Evolutionary conservation across 1,140 invertebrate genomes (phyloP), one percentile per base, ranked within the genome.

Genomic region (Euwallacea similis): DNA sequence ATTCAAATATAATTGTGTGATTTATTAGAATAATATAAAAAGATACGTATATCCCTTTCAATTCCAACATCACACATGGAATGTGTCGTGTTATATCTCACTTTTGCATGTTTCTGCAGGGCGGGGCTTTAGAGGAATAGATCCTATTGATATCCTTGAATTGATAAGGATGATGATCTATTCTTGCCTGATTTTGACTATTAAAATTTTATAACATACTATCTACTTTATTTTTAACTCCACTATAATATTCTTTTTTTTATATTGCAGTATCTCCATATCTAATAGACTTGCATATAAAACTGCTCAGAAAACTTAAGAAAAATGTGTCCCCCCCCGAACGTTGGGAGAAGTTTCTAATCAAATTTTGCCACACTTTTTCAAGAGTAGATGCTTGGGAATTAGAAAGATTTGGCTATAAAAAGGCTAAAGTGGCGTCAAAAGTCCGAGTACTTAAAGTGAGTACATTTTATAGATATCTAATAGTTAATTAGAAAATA

Each of bases 371-470:
- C 84, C 91, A 96, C 79, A 88, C 89, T 46, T 96, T 94, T 80
- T 92, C 90, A 54, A 88, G 91, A 73, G 91, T 95, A 79, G 96
- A 98, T 88, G 95, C 92, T 68, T 98, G 95, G 95, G 95, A 98
- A 85, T 85, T 98, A 56, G 97, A 98, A 83, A 86, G 94, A 72
- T 96, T 96, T 87, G 96, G 96, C 46, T 99, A 97, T 82, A 95
- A 94, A 80, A 95, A 97, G 84, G 89, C 94, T 72, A 92, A 92
- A 76, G 84, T 95, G 53, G 87, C 88, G 77, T 90, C 96, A 7
- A 98, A 98, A 86, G 85, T 98, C 71, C 87, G 91, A 73, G 86
- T 97, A 75, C 86, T 98, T 55, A 97, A 97, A 88, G 87, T 88
- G 80, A 69, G 46, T 50, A 50, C 46, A 11, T 50, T 10, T 50